Conservation (phyloP, 2,797 vertebrate species). For the Garrulus glandarius region DNA sequence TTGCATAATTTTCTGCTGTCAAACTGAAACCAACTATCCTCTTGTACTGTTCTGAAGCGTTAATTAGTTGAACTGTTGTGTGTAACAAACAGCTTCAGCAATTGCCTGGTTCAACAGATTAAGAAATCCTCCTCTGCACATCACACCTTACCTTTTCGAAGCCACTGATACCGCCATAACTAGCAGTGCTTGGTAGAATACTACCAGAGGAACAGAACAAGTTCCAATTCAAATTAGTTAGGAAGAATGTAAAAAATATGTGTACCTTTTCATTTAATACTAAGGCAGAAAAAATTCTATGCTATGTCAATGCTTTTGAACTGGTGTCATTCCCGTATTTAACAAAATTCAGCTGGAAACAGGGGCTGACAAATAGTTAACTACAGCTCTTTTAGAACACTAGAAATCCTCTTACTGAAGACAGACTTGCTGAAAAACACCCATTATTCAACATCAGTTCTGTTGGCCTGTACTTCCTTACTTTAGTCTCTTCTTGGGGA, state of each 20-base stretch:
- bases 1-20: not conserved
- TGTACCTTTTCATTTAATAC: not conserved
- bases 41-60: not conserved
- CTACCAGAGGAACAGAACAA: not conserved
- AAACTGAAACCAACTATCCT: not conserved
- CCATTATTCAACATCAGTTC: not conserved
- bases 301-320: not conserved
- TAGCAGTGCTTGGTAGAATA: not conserved
- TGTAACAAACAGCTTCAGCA: not conserved
- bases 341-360: not conserved
- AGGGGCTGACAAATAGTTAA: not conserved
- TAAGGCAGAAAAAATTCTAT: not conserved
- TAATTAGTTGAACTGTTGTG: not conserved
- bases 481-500: not conserved
- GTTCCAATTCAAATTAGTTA: not conserved
- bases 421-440: not conserved
- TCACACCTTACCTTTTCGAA: not conserved
- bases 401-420: not conserved
- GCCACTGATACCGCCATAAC: not conserved
- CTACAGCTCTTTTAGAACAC: not conserved
- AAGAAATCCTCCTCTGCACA: not conserved
- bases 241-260: not conserved
- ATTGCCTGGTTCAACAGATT: not conserved
- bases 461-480: not conserved
- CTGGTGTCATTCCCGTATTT: not conserved